Percentiles rank a stretch among this genome's conserved stretches.
Conservation (phyloP, 2,797 vertebrate species). For the Squalus acanthias region DNA sequence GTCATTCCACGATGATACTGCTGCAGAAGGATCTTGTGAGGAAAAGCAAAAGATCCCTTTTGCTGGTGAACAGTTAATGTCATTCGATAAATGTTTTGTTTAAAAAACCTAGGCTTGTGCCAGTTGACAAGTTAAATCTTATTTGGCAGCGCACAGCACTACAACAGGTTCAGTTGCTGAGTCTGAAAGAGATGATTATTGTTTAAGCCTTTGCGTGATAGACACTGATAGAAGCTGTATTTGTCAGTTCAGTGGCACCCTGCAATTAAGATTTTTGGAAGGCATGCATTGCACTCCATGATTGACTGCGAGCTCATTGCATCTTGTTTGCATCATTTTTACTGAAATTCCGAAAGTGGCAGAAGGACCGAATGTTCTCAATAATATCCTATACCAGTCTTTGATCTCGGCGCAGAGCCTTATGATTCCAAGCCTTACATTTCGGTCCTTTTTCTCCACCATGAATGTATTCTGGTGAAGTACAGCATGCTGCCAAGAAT, state of each 20-base stretch:
- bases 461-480: conserved; percentile 31
- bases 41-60: not conserved
- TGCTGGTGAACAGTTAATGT: not conserved
- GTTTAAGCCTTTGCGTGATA: not conserved
- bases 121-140: not conserved
- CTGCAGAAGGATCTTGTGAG: not conserved
- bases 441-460: not conserved
- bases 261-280: conserved; percentile 10
- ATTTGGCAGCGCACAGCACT: not conserved
- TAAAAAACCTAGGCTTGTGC: not conserved
- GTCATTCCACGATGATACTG: not conserved
- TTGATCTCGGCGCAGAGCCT: not conserved
- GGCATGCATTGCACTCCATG: not conserved
- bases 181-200: not conserved
- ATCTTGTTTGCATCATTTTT: not conserved
- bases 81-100: not conserved
- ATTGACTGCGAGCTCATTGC: not conserved
- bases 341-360: not conserved
- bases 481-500: conserved; percentile 32
- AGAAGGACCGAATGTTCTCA: not conserved
- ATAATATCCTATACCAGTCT: not conserved
- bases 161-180: not conserved
- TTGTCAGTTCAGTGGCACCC: not conserved
- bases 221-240: not conserved
- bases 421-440: not conserved